Evolutionary conservation across 2,113 vertebrate species (phyloP).

Genomic region (Gallinago paraguaiae): DNA sequence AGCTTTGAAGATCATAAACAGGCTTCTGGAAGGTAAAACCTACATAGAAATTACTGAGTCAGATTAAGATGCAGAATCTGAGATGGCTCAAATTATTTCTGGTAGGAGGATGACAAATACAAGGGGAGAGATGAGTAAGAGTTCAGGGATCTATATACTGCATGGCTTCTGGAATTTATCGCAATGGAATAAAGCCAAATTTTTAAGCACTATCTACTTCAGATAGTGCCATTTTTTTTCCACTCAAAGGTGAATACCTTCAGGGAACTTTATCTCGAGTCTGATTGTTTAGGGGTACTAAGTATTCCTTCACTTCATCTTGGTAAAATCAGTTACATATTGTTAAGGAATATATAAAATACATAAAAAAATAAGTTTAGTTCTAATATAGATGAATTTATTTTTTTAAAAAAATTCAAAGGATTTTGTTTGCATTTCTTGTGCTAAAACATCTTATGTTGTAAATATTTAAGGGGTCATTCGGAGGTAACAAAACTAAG

Average conservation of each 20-base stretch:
- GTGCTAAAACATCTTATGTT: neutral
- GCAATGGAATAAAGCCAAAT: neutral
- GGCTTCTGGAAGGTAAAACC: neutral
- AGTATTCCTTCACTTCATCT: neutral
- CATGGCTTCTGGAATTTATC: neutral
- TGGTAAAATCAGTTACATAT: neutral
- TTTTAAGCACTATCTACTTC: neutral
- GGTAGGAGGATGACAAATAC: neutral
- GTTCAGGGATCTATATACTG: neutral
- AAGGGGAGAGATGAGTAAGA: neutral
- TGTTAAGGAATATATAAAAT: neutral
- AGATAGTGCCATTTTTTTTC: neutral
- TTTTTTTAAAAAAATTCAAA: neutral
- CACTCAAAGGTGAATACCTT: neutral
- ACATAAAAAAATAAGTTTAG: neutral
- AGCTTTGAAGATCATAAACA: slow-evolving; percentile 19
- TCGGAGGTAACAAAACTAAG: neutral
- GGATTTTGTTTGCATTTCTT: neutral
- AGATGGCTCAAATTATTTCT: neutral
- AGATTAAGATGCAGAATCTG: slow-evolving; percentile 10
- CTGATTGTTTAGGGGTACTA: neutral
- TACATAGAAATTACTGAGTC: slow-evolving; percentile 19
- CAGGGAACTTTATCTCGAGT: neutral
- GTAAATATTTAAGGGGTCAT: slow-evolving; percentile 18
- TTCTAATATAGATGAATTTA: neutral